phyloP scores from a whole-genome alignment of 2,888 invertebrate species.

The Drosophila colorata region DNA sequence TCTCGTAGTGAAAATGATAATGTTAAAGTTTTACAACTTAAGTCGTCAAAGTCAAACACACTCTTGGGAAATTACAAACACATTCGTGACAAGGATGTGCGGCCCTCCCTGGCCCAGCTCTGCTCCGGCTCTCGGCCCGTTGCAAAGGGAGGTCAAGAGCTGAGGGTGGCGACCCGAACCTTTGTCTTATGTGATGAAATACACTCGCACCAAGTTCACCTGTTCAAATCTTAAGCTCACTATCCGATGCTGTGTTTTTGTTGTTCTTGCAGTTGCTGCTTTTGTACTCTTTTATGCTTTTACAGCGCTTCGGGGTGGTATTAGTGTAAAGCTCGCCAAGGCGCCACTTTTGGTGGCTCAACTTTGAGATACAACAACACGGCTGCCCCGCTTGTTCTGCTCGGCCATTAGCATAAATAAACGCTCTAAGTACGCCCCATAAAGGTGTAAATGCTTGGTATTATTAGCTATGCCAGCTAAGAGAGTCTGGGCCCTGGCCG shows the following conservation, averaged over 20 bases:
- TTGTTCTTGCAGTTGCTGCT: constrained; percentile 26
- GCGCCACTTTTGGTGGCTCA: constrained; percentile 54
- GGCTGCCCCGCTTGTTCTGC: constrained; percentile 31
- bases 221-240: constrained; percentile 62
- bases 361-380: constrained; percentile 50
- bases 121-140: neutral
- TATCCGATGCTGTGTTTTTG: constrained; percentile 42
- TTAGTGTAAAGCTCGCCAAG: constrained; percentile 71
- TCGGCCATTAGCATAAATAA: constrained; percentile 82
- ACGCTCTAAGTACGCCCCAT: constrained; percentile 77
- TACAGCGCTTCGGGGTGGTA: constrained; percentile 82
- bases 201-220: constrained; percentile 60
- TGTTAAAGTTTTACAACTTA: constrained; percentile 85
- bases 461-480: constrained; percentile 68
- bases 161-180: constrained; percentile 55
- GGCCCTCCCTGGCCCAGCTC: constrained; percentile 17
- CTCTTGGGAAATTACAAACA: constrained; percentile 85
- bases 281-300: constrained; percentile 66
- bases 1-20: constrained; percentile 81
- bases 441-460: constrained; percentile 83
- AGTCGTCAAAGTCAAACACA: constrained; percentile 85
- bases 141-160: constrained; percentile 61
- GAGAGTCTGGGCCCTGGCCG: constrained; percentile 11
- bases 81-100: constrained; percentile 77
- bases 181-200: constrained; percentile 71